These are phyloP conservation scores for Drosophila chauvacae DNA, from an alignment of 1,140 invertebrate species.

Conservation along the genomic window DNA sequence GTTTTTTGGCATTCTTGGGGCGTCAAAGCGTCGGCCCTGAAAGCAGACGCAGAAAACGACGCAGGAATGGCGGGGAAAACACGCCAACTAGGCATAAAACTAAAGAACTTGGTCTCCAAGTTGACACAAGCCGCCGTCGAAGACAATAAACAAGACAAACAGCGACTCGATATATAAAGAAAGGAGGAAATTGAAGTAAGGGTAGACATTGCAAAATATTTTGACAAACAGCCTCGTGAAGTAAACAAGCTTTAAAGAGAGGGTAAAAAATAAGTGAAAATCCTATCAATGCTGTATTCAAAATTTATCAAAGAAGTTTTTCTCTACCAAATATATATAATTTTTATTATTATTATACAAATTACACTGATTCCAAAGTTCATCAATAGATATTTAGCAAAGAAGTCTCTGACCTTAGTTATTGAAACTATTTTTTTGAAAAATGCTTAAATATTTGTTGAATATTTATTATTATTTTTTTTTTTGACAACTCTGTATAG, in stretches of 20 bases:
- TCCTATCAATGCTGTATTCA: too few relatives aligned
- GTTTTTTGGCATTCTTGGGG: constrained; percentile 33
- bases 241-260: constrained; percentile 6
- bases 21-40: constrained; percentile 37
- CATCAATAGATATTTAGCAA: not conserved
- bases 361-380: not conserved
- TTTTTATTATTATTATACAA: too few relatives aligned
- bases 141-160: constrained; percentile 60
- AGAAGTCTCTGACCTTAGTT: not conserved
- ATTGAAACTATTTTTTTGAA: not conserved
- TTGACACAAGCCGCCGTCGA: constrained; percentile 49
- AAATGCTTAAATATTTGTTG: not conserved
- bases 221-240: not conserved
- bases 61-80: constrained; percentile 15
- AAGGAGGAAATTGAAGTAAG: not conserved
- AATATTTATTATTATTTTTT: not conserved
- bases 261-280: not conserved
- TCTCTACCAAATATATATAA: not conserved
- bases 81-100: constrained; percentile 63
- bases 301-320: not conserved
- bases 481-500: not conserved
- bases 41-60: constrained; percentile 12
- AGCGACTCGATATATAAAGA: constrained; percentile 18
- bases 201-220: constrained; percentile 9
- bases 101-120: constrained; percentile 51